Evolutionary conservation across 1,140 invertebrate genomes (phyloP).

Genomic region (Drosophila ohnishii): DNA sequence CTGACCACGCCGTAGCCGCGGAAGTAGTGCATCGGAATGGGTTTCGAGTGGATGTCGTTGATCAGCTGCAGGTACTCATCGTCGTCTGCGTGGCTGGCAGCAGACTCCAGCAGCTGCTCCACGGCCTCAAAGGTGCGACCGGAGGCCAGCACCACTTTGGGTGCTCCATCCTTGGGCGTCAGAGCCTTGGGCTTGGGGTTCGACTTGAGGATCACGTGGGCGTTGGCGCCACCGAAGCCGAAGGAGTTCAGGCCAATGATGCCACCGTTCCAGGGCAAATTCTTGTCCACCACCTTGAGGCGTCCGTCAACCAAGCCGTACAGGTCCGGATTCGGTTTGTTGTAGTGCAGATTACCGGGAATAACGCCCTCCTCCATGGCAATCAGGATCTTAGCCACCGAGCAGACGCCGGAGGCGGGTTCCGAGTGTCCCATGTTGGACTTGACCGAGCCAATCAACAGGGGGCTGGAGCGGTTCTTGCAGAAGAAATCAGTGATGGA

Average conservation of each 20-base stretch:
- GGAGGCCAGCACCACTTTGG: constrained; percentile 90
- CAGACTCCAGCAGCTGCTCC: constrained; percentile 87
- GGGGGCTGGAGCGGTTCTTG: constrained; percentile 89
- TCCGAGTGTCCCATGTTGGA: constrained; percentile 99
- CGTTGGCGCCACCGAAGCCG: constrained; percentile 98
- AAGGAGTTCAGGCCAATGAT: constrained; percentile 96
- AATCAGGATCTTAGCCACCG: constrained; percentile 94
- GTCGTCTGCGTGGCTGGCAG: constrained; percentile 86
- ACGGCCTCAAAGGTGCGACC: constrained; percentile 94
- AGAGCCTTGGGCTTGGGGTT: constrained; percentile 89
- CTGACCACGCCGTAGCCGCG: constrained; percentile 91
- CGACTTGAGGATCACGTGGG: constrained; percentile 93
- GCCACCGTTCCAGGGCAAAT: constrained; percentile 92
- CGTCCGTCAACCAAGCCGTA: constrained; percentile 93
- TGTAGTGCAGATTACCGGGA: constrained; percentile 95
- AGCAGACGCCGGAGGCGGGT: constrained; percentile 95
- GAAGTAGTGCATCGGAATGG: constrained; percentile 88
- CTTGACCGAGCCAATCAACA: constrained; percentile 97
- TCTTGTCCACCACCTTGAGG: constrained; percentile 92
- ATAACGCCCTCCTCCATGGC: constrained; percentile 94
- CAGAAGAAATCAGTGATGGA: constrained; percentile 96
- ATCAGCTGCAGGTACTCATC: constrained; percentile 91
- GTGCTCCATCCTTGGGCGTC: constrained; percentile 84
- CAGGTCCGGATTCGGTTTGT: constrained; percentile 94
- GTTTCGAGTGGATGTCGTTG: constrained; percentile 88